Percentiles rank a stretch among this genome's conserved stretches.
phyloP scores from a whole-genome alignment of 2,113 vertebrate genomes.

The Rhinolophus ferrumequinum region DNA sequence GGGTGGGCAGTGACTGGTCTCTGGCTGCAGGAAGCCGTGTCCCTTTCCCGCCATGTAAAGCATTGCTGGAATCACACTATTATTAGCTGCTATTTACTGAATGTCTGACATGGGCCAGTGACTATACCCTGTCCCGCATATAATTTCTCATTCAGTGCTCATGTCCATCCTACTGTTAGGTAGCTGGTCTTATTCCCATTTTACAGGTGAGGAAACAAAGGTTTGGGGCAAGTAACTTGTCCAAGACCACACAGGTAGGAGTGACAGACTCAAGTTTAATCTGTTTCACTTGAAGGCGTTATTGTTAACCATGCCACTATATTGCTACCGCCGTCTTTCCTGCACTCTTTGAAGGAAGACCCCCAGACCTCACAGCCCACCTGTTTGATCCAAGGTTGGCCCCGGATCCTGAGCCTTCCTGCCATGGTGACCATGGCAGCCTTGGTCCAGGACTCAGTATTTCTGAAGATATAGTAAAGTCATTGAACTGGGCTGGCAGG shows the following conservation, averaged over 20 bases:
- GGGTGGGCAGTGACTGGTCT: neutral
- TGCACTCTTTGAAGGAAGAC: neutral
- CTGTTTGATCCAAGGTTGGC: neutral
- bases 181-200: neutral
- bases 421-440: neutral
- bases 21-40: neutral
- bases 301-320: neutral
- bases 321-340: neutral
- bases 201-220: conserved; percentile 32
- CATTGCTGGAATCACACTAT: neutral
- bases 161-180: neutral
- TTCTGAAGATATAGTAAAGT: neutral
- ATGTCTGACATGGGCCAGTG: neutral
- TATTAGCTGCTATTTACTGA: neutral
- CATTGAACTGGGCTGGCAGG: neutral
- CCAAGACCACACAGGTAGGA: neutral
- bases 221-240: neutral
- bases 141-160: neutral
- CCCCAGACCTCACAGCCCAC: neutral
- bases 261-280: neutral
- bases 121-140: neutral
- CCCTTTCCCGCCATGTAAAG: neutral
- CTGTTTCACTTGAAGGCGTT: neutral
- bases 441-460: neutral
- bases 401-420: neutral